These are phyloP conservation scores for Synaphobranchus kaupii DNA, from an alignment of 2,797 vertebrate genomes.

Conservation along the genomic window DNA sequence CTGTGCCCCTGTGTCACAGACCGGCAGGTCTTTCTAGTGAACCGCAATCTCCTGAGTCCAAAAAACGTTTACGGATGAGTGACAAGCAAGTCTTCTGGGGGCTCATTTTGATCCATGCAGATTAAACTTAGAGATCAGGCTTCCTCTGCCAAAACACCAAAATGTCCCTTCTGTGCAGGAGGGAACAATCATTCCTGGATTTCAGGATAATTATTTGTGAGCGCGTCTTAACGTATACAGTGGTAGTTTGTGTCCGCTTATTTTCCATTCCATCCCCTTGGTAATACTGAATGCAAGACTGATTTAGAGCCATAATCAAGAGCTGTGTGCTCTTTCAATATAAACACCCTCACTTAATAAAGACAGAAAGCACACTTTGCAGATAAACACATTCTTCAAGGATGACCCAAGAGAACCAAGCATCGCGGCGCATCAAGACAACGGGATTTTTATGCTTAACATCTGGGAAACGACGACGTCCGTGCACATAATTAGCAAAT, in stretches of 20 bases:
- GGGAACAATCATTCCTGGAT: background rate
- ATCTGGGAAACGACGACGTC: constrained; percentile 28
- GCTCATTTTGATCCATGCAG: constrained; percentile 4
- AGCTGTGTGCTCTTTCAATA: background rate
- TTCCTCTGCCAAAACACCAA: background rate
- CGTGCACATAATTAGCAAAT: constrained; percentile 47
- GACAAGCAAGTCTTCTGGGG: background rate
- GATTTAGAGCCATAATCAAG: constrained; percentile 2
- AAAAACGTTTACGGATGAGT: constrained; percentile 5
- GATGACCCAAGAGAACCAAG: background rate
- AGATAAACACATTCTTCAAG: constrained; percentile 24
- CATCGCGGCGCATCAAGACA: constrained; percentile 16
- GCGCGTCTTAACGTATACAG: background rate
- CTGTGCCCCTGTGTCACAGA: background rate
- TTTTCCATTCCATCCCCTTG: background rate
- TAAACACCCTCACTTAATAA: constrained; percentile 18
- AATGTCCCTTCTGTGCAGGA: background rate
- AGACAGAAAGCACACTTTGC: constrained; percentile 13
- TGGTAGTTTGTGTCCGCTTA: background rate
- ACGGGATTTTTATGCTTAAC: constrained; percentile 21
- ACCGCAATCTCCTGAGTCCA: background rate
- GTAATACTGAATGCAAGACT: background rate
- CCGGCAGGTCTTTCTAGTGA: background rate
- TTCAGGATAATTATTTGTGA: background rate
- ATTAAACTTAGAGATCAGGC: background rate